Conservation (phyloP, 2,888 invertebrate genomes). For the Galerucella nymphaeae region DNA sequence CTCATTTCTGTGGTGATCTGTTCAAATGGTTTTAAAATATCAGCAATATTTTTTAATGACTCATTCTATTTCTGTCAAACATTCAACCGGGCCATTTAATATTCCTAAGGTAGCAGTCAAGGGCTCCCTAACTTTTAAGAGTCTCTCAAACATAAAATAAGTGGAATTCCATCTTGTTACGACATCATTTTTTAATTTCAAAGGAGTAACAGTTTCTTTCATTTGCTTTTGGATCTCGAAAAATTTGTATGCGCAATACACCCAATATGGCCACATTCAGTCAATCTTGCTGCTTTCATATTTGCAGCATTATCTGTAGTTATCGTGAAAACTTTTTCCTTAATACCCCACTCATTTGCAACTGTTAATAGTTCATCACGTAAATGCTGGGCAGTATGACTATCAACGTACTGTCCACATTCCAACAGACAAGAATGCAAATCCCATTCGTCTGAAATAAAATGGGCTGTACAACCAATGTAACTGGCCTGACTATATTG, state of each 20-base stretch:
- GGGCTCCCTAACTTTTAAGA: conserved; percentile 36
- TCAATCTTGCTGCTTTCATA: conserved; percentile 23
- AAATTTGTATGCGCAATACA: too few relatives aligned
- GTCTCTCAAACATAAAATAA: background rate
- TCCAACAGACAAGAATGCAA: too few relatives aligned
- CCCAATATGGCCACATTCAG: background rate
- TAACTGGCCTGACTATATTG: too few relatives aligned
- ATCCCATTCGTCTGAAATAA: too few relatives aligned
- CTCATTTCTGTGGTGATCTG: conserved; percentile 43
- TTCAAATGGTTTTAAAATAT: conserved; percentile 43
- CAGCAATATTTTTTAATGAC: conserved; percentile 35
- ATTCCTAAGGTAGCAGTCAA: conserved; percentile 40
- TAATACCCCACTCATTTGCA: conserved; percentile 15
- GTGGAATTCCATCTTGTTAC: background rate
- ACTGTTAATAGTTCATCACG: too few relatives aligned
- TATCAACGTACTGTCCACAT: too few relatives aligned
- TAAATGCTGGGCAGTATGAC: too few relatives aligned
- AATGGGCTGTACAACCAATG: too few relatives aligned
- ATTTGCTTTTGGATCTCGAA: conserved; percentile 13
- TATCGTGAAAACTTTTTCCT: conserved; percentile 5
- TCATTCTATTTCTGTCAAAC: conserved; percentile 39
- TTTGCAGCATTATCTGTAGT: conserved; percentile 36
- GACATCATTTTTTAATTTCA: conserved; percentile 19
- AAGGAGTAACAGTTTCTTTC: conserved; percentile 21
- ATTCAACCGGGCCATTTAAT: conserved; percentile 43